phyloP scores from a whole-genome alignment of 2,113 vertebrate species.

The Megaptera novaeangliae region DNA sequence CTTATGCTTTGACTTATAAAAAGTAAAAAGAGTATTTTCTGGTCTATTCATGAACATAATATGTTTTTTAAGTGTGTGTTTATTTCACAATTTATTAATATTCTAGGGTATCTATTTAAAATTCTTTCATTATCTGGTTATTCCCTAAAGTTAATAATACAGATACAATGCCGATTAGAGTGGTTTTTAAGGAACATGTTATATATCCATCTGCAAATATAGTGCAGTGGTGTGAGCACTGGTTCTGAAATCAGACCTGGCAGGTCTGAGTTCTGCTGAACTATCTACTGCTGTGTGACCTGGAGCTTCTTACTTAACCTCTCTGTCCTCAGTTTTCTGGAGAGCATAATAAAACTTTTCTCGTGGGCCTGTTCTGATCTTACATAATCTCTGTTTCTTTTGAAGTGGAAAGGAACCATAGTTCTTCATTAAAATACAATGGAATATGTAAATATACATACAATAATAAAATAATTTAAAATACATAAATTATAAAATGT shows the following conservation, averaged over 20 bases:
- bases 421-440: conserved; percentile 19
- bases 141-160: not conserved
- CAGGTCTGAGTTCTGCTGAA: not conserved
- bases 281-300: not conserved
- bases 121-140: conserved; percentile 18
- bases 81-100: not conserved
- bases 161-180: not conserved
- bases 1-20: conserved; percentile 70
- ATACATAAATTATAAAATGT: not conserved
- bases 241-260: not conserved
- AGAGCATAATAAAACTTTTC: not conserved
- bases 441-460: not conserved
- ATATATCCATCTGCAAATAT: not conserved
- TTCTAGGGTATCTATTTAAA: not conserved
- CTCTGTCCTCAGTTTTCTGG: conserved; percentile 1
- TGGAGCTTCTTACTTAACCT: not conserved
- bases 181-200: not conserved
- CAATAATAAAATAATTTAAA: not conserved
- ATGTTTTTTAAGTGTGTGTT: not conserved
- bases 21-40: conserved; percentile 65
- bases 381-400: not conserved
- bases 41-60: not conserved
- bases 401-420: not conserved
- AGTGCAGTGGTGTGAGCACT: not conserved
- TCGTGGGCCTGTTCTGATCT: not conserved